Evolutionary conservation across 2,113 vertebrate genomes (phyloP), one percentile per base, ranked within the genome.

Genomic region (Psittacula cyanocephala): DNA sequence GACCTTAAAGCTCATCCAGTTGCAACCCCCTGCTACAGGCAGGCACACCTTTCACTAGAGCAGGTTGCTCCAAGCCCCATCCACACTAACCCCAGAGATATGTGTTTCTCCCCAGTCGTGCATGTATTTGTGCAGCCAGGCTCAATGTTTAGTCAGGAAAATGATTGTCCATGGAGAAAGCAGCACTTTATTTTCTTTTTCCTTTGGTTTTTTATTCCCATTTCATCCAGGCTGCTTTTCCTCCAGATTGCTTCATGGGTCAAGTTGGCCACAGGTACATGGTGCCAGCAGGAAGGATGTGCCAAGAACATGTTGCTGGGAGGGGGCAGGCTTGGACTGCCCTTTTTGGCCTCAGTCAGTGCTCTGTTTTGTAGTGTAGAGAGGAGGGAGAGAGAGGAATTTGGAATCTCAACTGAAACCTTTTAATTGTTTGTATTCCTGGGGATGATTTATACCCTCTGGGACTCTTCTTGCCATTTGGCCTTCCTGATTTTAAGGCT

Each of bases 271-370:
- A 24, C 6, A 1, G 0, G 0, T 55, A 70, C 16, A 0, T 2
- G 31, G 39, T 96, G 75, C 88, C 90, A 94, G 82, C 59, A 59
- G 82, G 28, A 24, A 59, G 79, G 28, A 53, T 13, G 71, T 91
- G 85, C 95, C 95, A 86, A 52, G 92, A 94, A 8, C 35, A 6
- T 12, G 1, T 33, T 69, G 57, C 31, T 65, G 88, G 23, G 33
- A 79, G 85, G 87, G 85, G 59, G 67, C 67, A 88, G 79, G 67
- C 49, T 41, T 44, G 67, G 17, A 59, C 88, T 43, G 68, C 82
- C 88, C 60, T n/a, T 77, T 80, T 47, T 92, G 91, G 88, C 92
- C 81, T 1, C 5, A 1, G 9, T 53, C 10, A 16, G 0, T 1
- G 0, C 44, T 52, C 39, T 17, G 37, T 55, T 17, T 0, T 39